These are phyloP conservation scores for Pyxicephalus adspersus DNA, from an alignment of 2,113 vertebrate species.

Conservation along the genomic window DNA sequence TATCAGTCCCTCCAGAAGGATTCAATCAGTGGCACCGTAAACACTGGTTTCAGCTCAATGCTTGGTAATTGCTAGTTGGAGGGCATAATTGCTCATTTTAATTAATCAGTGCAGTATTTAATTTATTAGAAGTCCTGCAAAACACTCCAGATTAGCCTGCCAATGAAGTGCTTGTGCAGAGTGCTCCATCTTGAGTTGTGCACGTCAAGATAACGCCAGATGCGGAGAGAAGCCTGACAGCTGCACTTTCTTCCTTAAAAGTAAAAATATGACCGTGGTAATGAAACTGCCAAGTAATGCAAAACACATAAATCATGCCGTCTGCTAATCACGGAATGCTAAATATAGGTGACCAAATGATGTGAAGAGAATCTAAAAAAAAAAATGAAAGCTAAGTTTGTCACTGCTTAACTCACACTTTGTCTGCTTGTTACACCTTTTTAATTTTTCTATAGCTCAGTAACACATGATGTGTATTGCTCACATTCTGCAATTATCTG, in stretches of 20 bases:
- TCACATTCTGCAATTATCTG: too few relatives aligned
- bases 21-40: not conserved
- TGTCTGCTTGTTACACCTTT: too few relatives aligned
- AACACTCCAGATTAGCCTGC: constrained; percentile 30
- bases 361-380: too few relatives aligned
- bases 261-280: constrained; percentile 23
- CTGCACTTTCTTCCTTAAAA: not conserved
- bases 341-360: not conserved
- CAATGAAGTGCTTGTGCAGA: constrained; percentile 17
- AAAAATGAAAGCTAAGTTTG: too few relatives aligned
- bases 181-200: constrained; percentile 24
- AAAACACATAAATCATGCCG: constrained; percentile 26
- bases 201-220: constrained; percentile 39
- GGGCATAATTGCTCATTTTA: constrained; percentile 44
- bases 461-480: too few relatives aligned
- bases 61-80: constrained; percentile 48
- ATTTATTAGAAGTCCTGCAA: constrained; percentile 35
- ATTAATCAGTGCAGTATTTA: constrained; percentile 48
- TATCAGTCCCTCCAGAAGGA: not conserved
- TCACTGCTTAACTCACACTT: too few relatives aligned
- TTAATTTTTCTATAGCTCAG: too few relatives aligned
- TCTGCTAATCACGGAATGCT: not conserved
- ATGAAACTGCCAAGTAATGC: constrained; percentile 1
- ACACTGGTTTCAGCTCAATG: constrained; percentile 32
- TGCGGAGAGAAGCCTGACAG: constrained; percentile 18